These are phyloP conservation scores for Patella depressa DNA, from an alignment of 2,888 invertebrate genomes.

Conservation along the genomic window DNA sequence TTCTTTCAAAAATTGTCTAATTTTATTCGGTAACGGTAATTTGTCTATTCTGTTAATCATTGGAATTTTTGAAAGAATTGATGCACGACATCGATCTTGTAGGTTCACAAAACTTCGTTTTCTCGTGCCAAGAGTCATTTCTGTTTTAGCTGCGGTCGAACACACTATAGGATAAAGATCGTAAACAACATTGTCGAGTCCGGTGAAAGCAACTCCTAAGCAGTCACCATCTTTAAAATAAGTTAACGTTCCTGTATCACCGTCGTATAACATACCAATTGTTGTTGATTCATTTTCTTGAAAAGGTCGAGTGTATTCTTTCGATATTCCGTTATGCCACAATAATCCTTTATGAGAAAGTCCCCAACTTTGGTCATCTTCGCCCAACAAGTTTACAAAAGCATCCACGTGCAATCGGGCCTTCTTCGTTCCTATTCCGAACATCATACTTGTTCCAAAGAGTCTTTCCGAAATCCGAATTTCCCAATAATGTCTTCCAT, in stretches of 20 bases:
- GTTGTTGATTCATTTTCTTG: slow-evolving; percentile 80
- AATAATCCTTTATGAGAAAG: slow-evolving; percentile 81
- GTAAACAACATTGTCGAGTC: slow-evolving; percentile 76
- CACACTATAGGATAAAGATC: slow-evolving; percentile 80
- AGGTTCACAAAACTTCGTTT: slow-evolving; percentile 79
- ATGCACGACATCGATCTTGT: slow-evolving; percentile 76
- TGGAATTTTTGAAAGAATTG: slow-evolving; percentile 75
- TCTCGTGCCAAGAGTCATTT: slow-evolving; percentile 78
- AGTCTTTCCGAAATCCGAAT: slow-evolving; percentile 77
- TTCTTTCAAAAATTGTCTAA: slow-evolving; percentile 69
- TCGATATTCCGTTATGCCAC: slow-evolving; percentile 79
- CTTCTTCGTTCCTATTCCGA: slow-evolving; percentile 77
- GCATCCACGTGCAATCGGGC: slow-evolving; percentile 78
- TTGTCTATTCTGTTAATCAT: slow-evolving; percentile 74
- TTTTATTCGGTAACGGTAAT: slow-evolving; percentile 76
- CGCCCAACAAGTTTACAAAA: slow-evolving; percentile 81
- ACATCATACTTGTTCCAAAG: slow-evolving; percentile 84
- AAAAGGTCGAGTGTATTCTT: slow-evolving; percentile 79
- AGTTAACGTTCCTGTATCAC: slow-evolving; percentile 78
- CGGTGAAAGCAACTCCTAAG: slow-evolving; percentile 81
- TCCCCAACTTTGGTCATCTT: slow-evolving; percentile 80
- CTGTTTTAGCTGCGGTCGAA: slow-evolving; percentile 83
- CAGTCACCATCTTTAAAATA: slow-evolving; percentile 81
- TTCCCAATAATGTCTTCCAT: slow-evolving; percentile 78
- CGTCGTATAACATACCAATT: slow-evolving; percentile 80